phyloP scores from a whole-genome alignment of 92 coral and sea anemone species.

The Plumapathes pennacea region DNA sequence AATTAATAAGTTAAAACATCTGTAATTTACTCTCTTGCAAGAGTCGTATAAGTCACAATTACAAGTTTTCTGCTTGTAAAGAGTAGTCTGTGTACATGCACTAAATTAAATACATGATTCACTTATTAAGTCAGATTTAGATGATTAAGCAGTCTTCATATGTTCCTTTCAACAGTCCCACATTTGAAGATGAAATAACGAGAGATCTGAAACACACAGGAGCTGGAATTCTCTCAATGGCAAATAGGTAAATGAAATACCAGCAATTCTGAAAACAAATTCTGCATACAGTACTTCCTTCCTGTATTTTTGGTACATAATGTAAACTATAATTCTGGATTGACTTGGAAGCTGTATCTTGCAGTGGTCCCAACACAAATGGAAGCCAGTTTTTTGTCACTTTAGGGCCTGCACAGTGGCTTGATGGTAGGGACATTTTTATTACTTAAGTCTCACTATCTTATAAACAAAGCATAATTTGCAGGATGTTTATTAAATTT shows the following conservation, averaged over 20 bases:
- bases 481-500: too few relatives aligned
- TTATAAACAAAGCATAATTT: too few relatives aligned
- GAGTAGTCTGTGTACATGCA: too few relatives aligned
- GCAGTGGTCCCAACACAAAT: conserved; percentile 96
- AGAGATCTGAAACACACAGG: conserved; percentile 98
- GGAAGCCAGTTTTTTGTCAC: conserved; percentile 96
- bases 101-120: not conserved
- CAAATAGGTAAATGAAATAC: conserved; percentile 71
- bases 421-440: conserved; percentile 83
- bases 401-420: conserved; percentile 95
- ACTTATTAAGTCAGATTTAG: not conserved
- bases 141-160: not conserved
- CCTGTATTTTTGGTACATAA: not conserved
- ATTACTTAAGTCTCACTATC: too few relatives aligned
- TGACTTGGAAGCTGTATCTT: too few relatives aligned
- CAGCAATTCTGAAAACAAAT: not conserved
- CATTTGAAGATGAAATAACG: conserved; percentile 98
- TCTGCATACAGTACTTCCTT: not conserved
- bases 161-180: conserved; percentile 55
- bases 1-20: too few relatives aligned
- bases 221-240: conserved; percentile 96
- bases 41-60: too few relatives aligned
- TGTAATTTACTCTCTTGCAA: too few relatives aligned
- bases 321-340: not conserved
- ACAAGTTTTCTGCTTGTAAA: too few relatives aligned